These are phyloP conservation scores for Rotaria socialis DNA, from an alignment of 2,888 invertebrate species.

Conservation along the genomic window DNA sequence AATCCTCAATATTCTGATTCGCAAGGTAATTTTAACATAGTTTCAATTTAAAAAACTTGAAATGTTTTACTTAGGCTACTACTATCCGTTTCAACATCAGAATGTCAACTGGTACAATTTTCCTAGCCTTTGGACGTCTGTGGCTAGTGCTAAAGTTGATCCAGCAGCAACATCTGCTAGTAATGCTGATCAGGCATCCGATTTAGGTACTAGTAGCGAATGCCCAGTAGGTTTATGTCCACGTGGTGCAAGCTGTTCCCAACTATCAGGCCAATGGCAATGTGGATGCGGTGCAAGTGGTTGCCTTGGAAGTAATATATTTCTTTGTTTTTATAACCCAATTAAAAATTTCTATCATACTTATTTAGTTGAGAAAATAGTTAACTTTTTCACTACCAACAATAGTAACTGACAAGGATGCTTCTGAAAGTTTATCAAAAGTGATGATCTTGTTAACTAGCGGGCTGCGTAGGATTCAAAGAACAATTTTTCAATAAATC, in stretches of 20 bases:
- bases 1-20: background rate
- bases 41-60: background rate
- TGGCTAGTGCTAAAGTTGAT: background rate
- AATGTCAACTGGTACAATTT: constrained; percentile 23
- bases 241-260: background rate
- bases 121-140: background rate
- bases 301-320: background rate
- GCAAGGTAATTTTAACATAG: background rate
- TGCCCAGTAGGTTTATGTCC: constrained; percentile 13
- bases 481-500: background rate
- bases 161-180: background rate
- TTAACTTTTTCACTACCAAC: background rate
- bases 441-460: too few relatives aligned
- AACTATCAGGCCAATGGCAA: constrained; percentile 19
- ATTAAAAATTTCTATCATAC: background rate
- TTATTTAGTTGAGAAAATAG: background rate
- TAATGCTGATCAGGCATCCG: background rate
- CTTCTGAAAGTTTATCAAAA: background rate
- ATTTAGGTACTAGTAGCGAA: background rate
- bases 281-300: background rate
- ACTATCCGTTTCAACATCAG: constrained; percentile 4
- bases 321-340: background rate
- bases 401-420: background rate
- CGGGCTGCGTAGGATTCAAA: background rate
- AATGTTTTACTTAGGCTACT: background rate